These are phyloP conservation scores for Perca flavescens DNA, from an alignment of 2,113 vertebrate genomes.

Conservation along the genomic window DNA sequence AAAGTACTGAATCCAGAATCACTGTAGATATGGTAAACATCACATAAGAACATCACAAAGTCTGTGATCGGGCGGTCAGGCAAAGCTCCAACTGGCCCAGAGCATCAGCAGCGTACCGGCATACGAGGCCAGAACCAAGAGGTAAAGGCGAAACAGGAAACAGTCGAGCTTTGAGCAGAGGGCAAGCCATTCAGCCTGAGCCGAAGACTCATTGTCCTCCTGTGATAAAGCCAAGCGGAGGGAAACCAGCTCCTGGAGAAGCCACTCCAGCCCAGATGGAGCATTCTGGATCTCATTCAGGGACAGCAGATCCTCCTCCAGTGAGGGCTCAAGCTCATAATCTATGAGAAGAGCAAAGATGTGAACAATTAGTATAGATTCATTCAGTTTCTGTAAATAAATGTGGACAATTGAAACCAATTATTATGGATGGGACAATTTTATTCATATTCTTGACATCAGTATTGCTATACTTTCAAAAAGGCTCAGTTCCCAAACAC, in stretches of 20 bases:
- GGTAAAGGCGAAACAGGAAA: slow-evolving; percentile 86
- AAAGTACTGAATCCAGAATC: neutral
- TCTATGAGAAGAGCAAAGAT: slow-evolving; percentile 58
- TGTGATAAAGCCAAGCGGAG: slow-evolving; percentile 81
- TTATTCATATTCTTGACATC: neutral
- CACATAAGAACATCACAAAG: neutral
- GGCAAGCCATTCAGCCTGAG: slow-evolving; percentile 82
- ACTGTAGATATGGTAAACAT: neutral
- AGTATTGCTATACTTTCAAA: neutral
- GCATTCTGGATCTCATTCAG: slow-evolving; percentile 67
- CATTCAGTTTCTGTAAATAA: neutral
- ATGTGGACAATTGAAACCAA: neutral
- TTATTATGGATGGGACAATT: neutral
- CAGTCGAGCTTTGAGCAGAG: slow-evolving; percentile 86
- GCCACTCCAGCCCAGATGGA: slow-evolving; percentile 78
- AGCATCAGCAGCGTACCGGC: slow-evolving; percentile 84
- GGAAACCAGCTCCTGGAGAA: slow-evolving; percentile 84
- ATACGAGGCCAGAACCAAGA: slow-evolving; percentile 83
- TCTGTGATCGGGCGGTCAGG: slow-evolving; percentile 52
- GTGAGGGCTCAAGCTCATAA: slow-evolving; percentile 76
- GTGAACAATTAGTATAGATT: neutral
- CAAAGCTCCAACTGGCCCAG: slow-evolving; percentile 87
- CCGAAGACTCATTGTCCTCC: slow-evolving; percentile 72
- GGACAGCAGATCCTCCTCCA: slow-evolving; percentile 81
- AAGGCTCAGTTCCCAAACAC: neutral